Base-by-base conservation (phyloP, 2,797 vertebrate genomes). In the Channa striata region DNA sequence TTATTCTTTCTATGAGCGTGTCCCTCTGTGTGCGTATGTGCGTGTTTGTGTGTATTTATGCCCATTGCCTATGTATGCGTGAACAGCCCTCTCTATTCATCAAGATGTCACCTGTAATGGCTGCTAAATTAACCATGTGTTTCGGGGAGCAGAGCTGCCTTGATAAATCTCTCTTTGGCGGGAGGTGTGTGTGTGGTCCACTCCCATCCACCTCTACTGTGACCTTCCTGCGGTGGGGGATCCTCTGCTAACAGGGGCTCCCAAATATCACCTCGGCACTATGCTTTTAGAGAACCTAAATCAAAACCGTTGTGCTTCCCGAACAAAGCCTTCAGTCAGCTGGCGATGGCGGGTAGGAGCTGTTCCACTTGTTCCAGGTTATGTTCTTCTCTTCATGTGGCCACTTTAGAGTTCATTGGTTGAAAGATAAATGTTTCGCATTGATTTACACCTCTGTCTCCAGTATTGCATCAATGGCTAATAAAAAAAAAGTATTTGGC, bases 71-170 rank as follows among this genome's bases (percentile, higher is more conserved):
- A 80, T 90, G 89, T 88, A 93, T 91, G 93, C 91, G 80, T 86
- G 86, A 92, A 80, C 86, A 82, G 83, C 80, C 79, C 81, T 88
- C 79, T 88, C 86, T 87, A 92, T 95, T 94, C 88, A 94, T 93
- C 93, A 93, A 86, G 84, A 83, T 94, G 91, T 93, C 92, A 94
- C 87, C 89, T 93, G 89, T 91, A 91, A 94, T 93, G 89, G 91
- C 92, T 93, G 89, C 86, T 94, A 95, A 95, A 94, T 95, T 95
- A 94, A 91, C 89, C 91, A 91, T 92, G 93, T 93, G 88, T 90
- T 93, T 92, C 88, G 14, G 87, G 83, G 85, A 91, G 86, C 84
- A 78, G 74, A 86, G 84, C 85, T 84, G 81, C 82, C 82, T 86
- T 90, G 92, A 93, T 93, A 92, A 93, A 93, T 93, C 87, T 92